A percentile compares a stretch with the other conserved stretches of the same genome.
These are phyloP conservation scores for Drosophila paranaensis DNA, from an alignment of 2,888 invertebrate genomes.

Conservation along the genomic window DNA sequence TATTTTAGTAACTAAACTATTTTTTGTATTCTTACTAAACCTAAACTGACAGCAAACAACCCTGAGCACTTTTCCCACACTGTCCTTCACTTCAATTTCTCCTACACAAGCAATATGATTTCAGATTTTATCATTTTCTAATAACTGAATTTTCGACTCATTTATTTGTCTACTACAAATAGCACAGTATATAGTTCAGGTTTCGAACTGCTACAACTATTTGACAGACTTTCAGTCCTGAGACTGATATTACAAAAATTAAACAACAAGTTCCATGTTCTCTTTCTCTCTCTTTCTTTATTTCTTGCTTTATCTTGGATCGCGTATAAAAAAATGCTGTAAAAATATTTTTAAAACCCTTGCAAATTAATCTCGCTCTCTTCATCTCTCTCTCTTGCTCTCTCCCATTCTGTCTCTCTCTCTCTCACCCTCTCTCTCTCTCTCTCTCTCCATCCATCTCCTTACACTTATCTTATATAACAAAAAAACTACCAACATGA, in stretches of 20 bases:
- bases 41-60: constrained; percentile 6
- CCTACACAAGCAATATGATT: background rate
- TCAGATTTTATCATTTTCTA: background rate
- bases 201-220: no score
- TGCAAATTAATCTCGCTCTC: background rate
- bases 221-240: no score
- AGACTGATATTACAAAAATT: no score
- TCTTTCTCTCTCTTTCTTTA: background rate
- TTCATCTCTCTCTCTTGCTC: background rate
- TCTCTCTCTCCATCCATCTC: background rate
- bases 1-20: background rate
- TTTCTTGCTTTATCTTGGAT: background rate
- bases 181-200: no score
- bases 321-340: background rate
- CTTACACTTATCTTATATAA: constrained; percentile 1
- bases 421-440: background rate
- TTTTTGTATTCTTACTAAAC: background rate
- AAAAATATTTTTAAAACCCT: background rate
- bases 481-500: constrained; percentile 49
- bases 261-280: no score
- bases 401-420: background rate
- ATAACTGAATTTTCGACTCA: no score
- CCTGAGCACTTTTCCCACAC: background rate
- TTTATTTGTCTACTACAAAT: no score
- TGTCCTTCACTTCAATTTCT: background rate